Evolutionary conservation across 1,140 invertebrate species (phyloP), one percentile per base, ranked within the genome.

Genomic region (Lasaia peninsularis): DNA sequence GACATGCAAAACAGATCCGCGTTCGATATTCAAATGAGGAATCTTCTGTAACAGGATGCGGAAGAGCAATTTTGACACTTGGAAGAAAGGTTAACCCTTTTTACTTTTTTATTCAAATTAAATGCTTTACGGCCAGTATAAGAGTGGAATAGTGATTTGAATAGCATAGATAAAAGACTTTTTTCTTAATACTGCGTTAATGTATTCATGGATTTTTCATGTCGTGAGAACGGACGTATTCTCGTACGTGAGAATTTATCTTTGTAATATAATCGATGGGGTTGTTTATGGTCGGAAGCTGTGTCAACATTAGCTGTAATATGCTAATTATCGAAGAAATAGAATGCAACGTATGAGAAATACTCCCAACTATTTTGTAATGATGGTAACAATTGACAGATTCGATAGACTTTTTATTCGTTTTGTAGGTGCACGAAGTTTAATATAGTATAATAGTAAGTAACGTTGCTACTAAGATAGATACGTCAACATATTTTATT

Each of bases 41-140:
- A 61, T 70, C 76, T 75, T 71, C 50, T 76, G 67, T 75, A 67
- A 70, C 69, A 66, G 70, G 70, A 78, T 62, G 67, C 74, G 77
- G 81, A 87, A 86, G 85, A 88, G 75, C 80, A 83, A 83, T 88
- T 88, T 85, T 88, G 85, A 88, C 85, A 88, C 85, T 84, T 66
- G 61, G 66, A 79, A 88, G 78, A 88, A 86, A 85, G 71, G 67
- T 50, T 60, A 73, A 83, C 80, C 80, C 80, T 80, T 78, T 40
- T 72, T 74, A 69, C 75, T 70, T 80, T 84, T 75, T 78, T 82
- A 87, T 87, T 86, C 74, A 83, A 86, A 84, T 83, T 73, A 71
- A 69, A 63, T 74, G 16, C 68, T 73, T 73, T 75, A 65, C 56
- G 73, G 69, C 61, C 74, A 73, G 74, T 69, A 64, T 71, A 48